Percentiles rank a stretch among this genome's conserved stretches.
phyloP scores from a whole-genome alignment of 2,888 invertebrate genomes.

The Steinernema hermaphroditum region DNA sequence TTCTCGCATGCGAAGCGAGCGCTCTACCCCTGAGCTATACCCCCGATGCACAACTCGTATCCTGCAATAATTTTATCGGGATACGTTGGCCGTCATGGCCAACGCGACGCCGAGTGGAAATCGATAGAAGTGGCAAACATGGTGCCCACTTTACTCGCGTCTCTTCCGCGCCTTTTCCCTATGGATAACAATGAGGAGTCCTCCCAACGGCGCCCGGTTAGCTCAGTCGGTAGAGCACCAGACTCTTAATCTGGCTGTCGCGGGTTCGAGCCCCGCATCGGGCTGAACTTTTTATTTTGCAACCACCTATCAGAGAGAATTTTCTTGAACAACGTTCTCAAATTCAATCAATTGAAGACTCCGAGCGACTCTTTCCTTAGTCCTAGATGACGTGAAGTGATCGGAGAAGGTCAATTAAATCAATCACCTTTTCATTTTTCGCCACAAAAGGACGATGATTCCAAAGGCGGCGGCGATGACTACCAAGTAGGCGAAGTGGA shows the following conservation, averaged over 20 bases:
- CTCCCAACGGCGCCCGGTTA: conserved; percentile 56
- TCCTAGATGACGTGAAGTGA: not conserved
- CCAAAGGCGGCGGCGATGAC: conserved; percentile 24
- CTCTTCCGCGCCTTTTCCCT: too few species aligned
- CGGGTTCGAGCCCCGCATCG: conserved; percentile 62
- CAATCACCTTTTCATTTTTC: not conserved
- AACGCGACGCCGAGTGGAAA: too few species aligned
- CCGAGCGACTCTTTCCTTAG: not conserved
- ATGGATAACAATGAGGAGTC: too few species aligned
- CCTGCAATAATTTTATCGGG: too few species aligned
- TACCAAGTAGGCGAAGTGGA: conserved; percentile 88
- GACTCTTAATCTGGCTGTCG: conserved; percentile 63
- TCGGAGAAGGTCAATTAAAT: too few species aligned
- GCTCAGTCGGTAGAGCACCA: conserved; percentile 64
- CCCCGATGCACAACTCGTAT: too few species aligned
- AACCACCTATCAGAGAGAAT: not conserved
- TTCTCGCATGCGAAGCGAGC: conserved; percentile 64
- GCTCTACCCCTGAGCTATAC: conserved; percentile 61
- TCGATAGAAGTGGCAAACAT: too few species aligned
- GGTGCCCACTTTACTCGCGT: too few species aligned
- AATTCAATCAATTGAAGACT: conserved; percentile 10
- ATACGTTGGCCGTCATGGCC: too few species aligned
- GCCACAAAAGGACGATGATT: not conserved
- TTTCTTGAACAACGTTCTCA: not conserved
- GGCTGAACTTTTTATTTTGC: conserved; percentile 45